Percentiles rank a stretch among this genome's conserved stretches.
phyloP scores from a whole-genome alignment of 2,113 vertebrate species.

The Pleuronectes platessa region DNA sequence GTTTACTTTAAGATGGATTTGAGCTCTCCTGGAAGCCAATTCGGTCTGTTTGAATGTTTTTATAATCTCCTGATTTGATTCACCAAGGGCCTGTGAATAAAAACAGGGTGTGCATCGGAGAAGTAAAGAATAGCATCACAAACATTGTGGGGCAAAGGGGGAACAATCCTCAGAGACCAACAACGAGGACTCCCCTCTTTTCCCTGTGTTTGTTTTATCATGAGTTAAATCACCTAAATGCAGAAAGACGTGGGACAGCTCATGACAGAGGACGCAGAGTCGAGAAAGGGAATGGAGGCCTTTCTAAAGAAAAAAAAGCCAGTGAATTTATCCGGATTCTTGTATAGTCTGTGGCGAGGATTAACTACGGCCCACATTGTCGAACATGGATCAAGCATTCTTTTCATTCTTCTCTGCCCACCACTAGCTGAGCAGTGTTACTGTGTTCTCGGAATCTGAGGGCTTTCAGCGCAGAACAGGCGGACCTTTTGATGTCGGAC shows the following conservation, averaged over 20 bases:
- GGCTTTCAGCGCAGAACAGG: slow-evolving; percentile 36
- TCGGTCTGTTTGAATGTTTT: slow-evolving; percentile 76
- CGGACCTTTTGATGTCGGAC: slow-evolving; percentile 54
- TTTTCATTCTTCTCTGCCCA: slow-evolving; percentile 53
- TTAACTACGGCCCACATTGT: slow-evolving; percentile 57
- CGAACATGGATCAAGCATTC: slow-evolving; percentile 49
- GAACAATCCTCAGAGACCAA: slow-evolving; percentile 67
- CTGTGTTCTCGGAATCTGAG: slow-evolving; percentile 49
- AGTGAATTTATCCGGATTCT: slow-evolving; percentile 37
- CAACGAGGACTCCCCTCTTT: slow-evolving; percentile 56
- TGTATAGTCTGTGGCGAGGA: slow-evolving; percentile 43
- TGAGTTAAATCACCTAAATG: slow-evolving; percentile 48
- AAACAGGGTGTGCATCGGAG: slow-evolving; percentile 54
- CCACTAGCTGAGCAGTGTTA: slow-evolving; percentile 42
- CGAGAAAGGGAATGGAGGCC: neutral
- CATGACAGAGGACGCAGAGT: slow-evolving; percentile 16
- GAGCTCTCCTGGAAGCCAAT: slow-evolving; percentile 81
- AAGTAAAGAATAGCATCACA: slow-evolving; percentile 73
- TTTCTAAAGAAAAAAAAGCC: neutral
- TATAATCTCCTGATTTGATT: slow-evolving; percentile 80
- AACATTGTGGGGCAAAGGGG: slow-evolving; percentile 65
- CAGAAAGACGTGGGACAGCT: slow-evolving; percentile 61
- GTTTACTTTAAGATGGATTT: slow-evolving; percentile 80
- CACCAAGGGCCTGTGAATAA: slow-evolving; percentile 60
- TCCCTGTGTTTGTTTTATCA: neutral